Percentiles rank a stretch among this genome's conserved stretches.
Evolutionary conservation across 2,797 vertebrate genomes (phyloP).

Genomic region (Halcyon leucocephala): DNA sequence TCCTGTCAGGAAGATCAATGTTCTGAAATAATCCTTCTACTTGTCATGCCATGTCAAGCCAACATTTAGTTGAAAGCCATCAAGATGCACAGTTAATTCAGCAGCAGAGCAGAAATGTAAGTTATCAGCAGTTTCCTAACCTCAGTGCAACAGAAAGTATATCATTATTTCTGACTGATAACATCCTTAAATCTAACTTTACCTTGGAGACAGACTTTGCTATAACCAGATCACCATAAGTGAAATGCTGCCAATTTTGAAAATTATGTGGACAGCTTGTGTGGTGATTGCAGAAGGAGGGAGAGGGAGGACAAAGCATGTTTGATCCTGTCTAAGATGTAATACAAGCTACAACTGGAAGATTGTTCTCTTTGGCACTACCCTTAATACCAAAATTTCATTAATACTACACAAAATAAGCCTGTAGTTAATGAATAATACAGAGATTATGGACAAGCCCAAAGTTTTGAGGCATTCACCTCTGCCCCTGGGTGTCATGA

Average conservation of each 20-base stretch:
- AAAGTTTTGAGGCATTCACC: slow-evolving; percentile 5
- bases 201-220: not conserved
- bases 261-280: not conserved
- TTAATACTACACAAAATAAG: not conserved
- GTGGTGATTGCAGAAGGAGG: not conserved
- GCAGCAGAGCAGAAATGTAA: not conserved
- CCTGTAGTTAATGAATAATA: slow-evolving; percentile 17
- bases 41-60: not conserved
- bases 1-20: not conserved
- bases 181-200: not conserved
- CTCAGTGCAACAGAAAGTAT: not conserved
- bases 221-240: not conserved
- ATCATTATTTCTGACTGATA: not conserved
- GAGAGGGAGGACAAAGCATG: not conserved
- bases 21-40: not conserved
- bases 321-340: not conserved
- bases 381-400: not conserved
- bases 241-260: not conserved
- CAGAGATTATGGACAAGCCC: not conserved
- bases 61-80: not conserved
- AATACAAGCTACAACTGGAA: not conserved
- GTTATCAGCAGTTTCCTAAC: not conserved
- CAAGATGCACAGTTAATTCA: not conserved
- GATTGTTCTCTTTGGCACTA: not conserved
- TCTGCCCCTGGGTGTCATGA: not conserved